Evolutionary conservation across 2,888 invertebrate species (phyloP), one percentile per base, ranked within the genome.

Genomic region (Leptinotarsa haldemani): DNA sequence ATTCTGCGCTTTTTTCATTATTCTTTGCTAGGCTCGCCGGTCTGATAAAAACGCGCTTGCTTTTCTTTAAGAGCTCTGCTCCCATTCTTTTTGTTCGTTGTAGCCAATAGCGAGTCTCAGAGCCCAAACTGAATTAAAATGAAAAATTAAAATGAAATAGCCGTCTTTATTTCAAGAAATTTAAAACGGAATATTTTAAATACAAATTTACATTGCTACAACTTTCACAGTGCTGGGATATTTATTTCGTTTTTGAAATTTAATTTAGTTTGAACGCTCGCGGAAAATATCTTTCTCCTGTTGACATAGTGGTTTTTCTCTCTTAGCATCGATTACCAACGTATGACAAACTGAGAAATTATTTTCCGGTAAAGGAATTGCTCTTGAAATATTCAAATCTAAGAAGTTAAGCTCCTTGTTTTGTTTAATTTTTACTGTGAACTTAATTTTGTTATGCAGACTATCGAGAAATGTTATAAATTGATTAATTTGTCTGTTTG

Each of bases 121-220:
- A 79, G 79, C 81, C 77, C 70, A 84, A 84, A 84, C 84, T 84
- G 84, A 84, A 84, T 84, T 84, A 84, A 85, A 83, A 84, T 85
- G 84, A 84, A 85, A 85, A 85, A 85, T 85, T 84, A 84, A 84
- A 85, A 82, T 80, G 83, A 81, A 84, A 84, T 84, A 82, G 84
- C 83, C 83, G 83, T 83, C 84, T 84, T 84, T 84, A 85, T 85
- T 84, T 81, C 83, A 80, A 81, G 83, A 84, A 84, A 83, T 84
- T 83, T 83, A 84, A 84, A 84, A 83, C 82, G 80, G 83, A 83
- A 83, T 84, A 84, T 83, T 83, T 84, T 83, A 84, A 82, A 82
- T 79, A 81, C 79, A 81, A 82, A 82, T 82, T 82, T 81, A 80
- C 81, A 82, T 82, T 80, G 78, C 79, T 78, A 69, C 63, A 76